Evolutionary conservation across 1,140 invertebrate genomes (phyloP), one percentile per base, ranked within the genome.

Genomic region (Parapsyche elsis): DNA sequence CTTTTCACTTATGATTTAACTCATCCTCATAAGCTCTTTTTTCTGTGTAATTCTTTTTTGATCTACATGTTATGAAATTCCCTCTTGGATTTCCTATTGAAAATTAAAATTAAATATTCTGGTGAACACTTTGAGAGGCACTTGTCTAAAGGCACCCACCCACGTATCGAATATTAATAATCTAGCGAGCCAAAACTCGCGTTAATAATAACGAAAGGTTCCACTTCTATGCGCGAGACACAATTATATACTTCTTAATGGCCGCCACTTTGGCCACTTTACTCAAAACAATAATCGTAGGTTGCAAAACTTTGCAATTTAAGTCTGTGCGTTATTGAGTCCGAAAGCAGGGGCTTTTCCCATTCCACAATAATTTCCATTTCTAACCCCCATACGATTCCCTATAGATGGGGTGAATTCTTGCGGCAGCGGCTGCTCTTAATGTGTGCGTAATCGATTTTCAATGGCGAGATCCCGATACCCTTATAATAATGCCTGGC

Each of bases 381-480:
- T n/a, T n/a, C n/a, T n/a, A n/a, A n/a, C 21, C 12, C 61, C 21
- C 10, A 5, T 2, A 16, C 5, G 61, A 26, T 23, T 12, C 12
- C 61, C 5, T 16, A 21, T 12, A 26, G 61, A n/a, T 53, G 12
- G 53, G 53, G 53, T 21, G 61, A 67, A 67, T 7, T 67, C 61
- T 12, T 61, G 57, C 19, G 1, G 61, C 26, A 49, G 46, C 46
- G 73, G 49, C 23, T 75, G 73, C 21, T 75, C 14, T 75, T 75
- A 75, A 75, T 59, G 73, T 49, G 53, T 19, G 14, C 71, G 71
- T 49, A 74, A 74, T 75, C 73, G 73, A 75, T 75, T 45, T 73
- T 45, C 71, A n/a, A 73, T 73, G 67, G 26, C 14, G 67, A 38
- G 14, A 67, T 67, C 19, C 49, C 24, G 21, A 67, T 67, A 26